phyloP scores from a whole-genome alignment of 2,113 vertebrate genomes.

The Hemicordylus capensis region DNA sequence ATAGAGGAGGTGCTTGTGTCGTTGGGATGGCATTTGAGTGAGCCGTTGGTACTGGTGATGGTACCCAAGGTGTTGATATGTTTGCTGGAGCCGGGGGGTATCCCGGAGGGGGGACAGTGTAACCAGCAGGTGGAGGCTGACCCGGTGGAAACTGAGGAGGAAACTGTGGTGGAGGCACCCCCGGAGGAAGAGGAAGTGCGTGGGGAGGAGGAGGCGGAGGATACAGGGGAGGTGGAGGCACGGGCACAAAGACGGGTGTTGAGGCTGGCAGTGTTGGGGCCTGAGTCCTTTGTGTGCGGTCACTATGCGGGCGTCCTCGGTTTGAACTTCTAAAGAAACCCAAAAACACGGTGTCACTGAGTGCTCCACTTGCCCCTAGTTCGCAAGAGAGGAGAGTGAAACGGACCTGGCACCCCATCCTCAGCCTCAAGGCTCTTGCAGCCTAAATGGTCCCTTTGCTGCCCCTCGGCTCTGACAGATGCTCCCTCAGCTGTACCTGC shows the following conservation, averaged over 20 bases:
- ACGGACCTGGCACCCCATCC: background rate
- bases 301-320: constrained; percentile 80
- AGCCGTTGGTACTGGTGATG: constrained; percentile 80
- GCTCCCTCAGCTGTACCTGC: background rate
- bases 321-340: constrained; percentile 78
- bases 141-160: constrained; percentile 86
- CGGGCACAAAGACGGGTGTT: constrained; percentile 82
- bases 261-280: constrained; percentile 78
- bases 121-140: constrained; percentile 85
- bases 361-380: constrained; percentile 49
- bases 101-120: constrained; percentile 88
- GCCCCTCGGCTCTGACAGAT: background rate
- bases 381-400: constrained; percentile 39
- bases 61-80: constrained; percentile 86
- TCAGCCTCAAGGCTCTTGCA: constrained; percentile 7
- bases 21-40: constrained; percentile 81
- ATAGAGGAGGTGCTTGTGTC: constrained; percentile 84
- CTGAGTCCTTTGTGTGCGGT: constrained; percentile 81
- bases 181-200: constrained; percentile 84
- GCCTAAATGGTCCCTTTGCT: background rate
- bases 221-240: constrained; percentile 81
- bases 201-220: constrained; percentile 85
- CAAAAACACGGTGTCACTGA: constrained; percentile 70
- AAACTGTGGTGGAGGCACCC: constrained; percentile 83
- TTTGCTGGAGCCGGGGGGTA: constrained; percentile 85